phyloP scores from a whole-genome alignment of 2,888 invertebrate species.

The Ferdinandea cuprea region DNA sequence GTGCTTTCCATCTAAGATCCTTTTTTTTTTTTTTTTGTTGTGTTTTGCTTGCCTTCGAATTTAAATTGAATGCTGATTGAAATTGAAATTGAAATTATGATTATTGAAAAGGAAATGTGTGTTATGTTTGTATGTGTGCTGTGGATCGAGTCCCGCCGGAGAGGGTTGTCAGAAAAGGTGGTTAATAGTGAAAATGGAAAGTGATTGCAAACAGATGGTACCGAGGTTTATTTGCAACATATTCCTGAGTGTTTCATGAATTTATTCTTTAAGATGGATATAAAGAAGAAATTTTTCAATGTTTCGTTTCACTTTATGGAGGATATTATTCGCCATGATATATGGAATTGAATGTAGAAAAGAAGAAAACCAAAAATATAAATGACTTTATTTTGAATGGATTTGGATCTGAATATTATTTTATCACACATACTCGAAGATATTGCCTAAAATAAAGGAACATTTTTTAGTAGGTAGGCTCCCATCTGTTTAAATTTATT shows the following conservation, averaged over 20 bases:
- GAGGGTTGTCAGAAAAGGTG: constrained; percentile 35
- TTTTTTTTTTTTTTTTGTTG: constrained; percentile 8
- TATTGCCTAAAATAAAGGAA: too few species aligned
- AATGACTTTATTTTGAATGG: constrained; percentile 46
- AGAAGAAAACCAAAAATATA: constrained; percentile 1
- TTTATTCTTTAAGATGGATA: constrained; percentile 25
- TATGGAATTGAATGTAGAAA: not conserved
- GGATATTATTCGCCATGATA: constrained; percentile 8
- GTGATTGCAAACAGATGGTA: constrained; percentile 71
- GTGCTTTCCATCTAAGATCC: not conserved
- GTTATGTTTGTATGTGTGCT: not conserved
- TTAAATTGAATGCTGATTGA: constrained; percentile 74
- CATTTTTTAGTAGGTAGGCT: too few species aligned
- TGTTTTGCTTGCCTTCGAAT: constrained; percentile 28
- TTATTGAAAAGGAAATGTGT: constrained; percentile 62
- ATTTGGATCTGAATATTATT: constrained; percentile 18
- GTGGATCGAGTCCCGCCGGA: not conserved
- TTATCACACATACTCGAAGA: not conserved
- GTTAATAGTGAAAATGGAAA: constrained; percentile 56
- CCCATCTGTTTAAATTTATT: too few species aligned
- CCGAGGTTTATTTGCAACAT: constrained; percentile 60
- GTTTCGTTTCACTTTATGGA: constrained; percentile 11
- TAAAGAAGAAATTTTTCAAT: constrained; percentile 12
- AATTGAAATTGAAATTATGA: constrained; percentile 73
- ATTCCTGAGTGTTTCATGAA: constrained; percentile 38